Conservation (phyloP, 1,140 invertebrate species). For the Drosophila yakuba region DNA sequence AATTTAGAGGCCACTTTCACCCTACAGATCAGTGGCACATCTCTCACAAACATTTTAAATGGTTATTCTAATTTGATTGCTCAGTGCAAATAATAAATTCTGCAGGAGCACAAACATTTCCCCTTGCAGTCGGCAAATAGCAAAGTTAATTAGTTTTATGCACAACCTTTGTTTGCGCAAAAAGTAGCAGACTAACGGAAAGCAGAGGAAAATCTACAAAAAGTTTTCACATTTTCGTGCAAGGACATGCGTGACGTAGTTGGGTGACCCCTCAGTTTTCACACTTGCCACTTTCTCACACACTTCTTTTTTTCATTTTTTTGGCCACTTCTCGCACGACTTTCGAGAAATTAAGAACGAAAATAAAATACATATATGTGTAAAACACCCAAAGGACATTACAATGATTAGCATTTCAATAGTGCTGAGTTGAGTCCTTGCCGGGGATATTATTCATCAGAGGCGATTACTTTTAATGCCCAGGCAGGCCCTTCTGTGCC, state of each 20-base stretch:
- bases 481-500: slow-evolving; percentile 32
- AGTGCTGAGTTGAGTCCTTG: slow-evolving; percentile 1
- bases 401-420: slow-evolving; percentile 51
- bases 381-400: slow-evolving; percentile 30
- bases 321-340: slow-evolving; percentile 28
- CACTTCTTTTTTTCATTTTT: slow-evolving; percentile 6
- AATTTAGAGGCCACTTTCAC: neutral
- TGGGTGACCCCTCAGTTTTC: slow-evolving; percentile 51
- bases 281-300: slow-evolving; percentile 46
- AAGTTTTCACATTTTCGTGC: slow-evolving; percentile 67
- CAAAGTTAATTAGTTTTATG: slow-evolving; percentile 72
- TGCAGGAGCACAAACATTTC: neutral
- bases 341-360: slow-evolving; percentile 23
- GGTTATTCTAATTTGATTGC: slow-evolving; percentile 22
- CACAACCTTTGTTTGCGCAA: slow-evolving; percentile 62
- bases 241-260: slow-evolving; percentile 73
- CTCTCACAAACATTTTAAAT: neutral
- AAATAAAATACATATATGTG: slow-evolving; percentile 20
- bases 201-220: slow-evolving; percentile 45
- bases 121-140: slow-evolving; percentile 49
- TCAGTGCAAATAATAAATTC: slow-evolving; percentile 34
- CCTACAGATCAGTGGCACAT: neutral
- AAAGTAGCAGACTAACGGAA: slow-evolving; percentile 37
- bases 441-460: slow-evolving; percentile 47
- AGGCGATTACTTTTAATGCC: slow-evolving; percentile 57